phyloP scores from a whole-genome alignment of 2,888 invertebrate species.

The Dryomyza anilis region DNA sequence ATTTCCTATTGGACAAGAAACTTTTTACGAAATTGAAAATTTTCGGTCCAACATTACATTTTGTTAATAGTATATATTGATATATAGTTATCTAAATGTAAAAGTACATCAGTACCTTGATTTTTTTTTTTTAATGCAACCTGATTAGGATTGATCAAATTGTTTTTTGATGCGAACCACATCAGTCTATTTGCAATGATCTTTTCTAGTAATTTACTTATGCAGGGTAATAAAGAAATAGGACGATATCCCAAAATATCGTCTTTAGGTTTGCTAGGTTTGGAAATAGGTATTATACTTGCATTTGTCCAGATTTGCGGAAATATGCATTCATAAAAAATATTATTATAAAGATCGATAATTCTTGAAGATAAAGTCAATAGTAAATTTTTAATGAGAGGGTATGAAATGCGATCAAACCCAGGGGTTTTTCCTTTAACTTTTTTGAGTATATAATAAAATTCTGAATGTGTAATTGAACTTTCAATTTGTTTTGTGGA shows the following conservation, averaged over 20 bases:
- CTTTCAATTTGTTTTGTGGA: no score
- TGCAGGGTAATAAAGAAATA: conserved; percentile 21
- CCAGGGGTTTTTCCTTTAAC: not conserved
- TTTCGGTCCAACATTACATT: conserved; percentile 22
- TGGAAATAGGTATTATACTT: not conserved
- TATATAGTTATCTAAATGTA: conserved; percentile 9
- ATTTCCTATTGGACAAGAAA: conserved; percentile 22
- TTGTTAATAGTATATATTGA: conserved; percentile 15
- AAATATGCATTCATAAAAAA: not conserved
- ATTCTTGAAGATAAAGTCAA: not conserved
- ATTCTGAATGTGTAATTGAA: no score
- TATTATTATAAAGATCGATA: not conserved
- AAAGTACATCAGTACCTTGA: conserved; percentile 14
- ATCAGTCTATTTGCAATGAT: conserved; percentile 9
- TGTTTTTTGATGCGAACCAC: conserved; percentile 1
- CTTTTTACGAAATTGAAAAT: conserved; percentile 19
- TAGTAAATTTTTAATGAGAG: not conserved
- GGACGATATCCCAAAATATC: not conserved
- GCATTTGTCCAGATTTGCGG: not conserved
- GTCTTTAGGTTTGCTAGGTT: not conserved
- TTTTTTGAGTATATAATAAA: no score
- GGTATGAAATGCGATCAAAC: conserved; percentile 1
- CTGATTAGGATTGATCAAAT: conserved; percentile 10
- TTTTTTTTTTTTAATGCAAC: conserved; percentile 18
- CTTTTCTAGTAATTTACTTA: conserved; percentile 20